Evolutionary conservation across 2,113 vertebrate genomes (phyloP).

Genomic region (Alouatta palliata): DNA sequence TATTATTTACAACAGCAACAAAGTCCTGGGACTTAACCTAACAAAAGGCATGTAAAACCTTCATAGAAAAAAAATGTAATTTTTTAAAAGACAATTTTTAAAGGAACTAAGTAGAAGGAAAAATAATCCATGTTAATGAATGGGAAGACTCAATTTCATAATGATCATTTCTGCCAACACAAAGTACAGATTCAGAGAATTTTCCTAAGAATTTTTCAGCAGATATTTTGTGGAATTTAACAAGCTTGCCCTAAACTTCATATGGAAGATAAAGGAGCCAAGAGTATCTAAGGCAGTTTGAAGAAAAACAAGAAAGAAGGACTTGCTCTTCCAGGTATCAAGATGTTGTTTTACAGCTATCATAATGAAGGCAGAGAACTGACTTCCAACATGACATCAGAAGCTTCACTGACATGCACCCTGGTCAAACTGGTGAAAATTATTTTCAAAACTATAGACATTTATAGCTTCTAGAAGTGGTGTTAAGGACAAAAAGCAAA

Average conservation of each 20-base stretch:
- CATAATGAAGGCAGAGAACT: not conserved
- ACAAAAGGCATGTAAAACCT: not conserved
- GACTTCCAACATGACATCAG: not conserved
- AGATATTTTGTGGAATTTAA: not conserved
- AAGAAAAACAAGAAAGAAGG: not conserved
- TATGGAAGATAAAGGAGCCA: not conserved
- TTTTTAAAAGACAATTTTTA: not conserved
- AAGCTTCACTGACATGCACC: not conserved
- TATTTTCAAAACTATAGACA: not conserved
- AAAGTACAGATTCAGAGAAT: constrained; percentile 1
- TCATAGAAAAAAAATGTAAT: not conserved
- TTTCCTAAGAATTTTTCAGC: not conserved
- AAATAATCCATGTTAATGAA: not conserved
- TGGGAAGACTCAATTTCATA: not conserved
- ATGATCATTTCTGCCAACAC: not conserved
- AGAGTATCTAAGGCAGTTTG: not conserved
- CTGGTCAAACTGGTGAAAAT: not conserved
- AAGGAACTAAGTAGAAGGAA: not conserved
- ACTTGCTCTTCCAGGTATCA: not conserved
- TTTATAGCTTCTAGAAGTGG: not conserved
- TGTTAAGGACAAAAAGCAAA: not conserved
- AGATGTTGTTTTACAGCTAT: not conserved
- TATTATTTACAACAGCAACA: not conserved
- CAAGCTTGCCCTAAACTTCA: not conserved
- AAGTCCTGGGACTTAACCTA: not conserved